Evolutionary conservation across 2,113 vertebrate species (phyloP).

Genomic region (Corythaixoides concolor): DNA sequence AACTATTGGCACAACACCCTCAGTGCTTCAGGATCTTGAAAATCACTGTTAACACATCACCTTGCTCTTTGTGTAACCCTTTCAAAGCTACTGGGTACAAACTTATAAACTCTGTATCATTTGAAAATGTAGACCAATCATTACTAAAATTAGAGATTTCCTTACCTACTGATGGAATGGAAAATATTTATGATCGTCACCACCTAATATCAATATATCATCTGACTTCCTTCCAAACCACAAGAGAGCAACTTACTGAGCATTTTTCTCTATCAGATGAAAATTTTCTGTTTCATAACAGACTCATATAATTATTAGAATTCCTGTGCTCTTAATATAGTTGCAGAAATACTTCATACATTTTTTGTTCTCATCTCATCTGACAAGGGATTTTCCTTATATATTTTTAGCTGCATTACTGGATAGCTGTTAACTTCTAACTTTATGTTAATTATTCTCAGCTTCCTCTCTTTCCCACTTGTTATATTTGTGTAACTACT

Average conservation of each 20-base stretch:
- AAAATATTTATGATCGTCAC: background rate
- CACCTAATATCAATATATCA: background rate
- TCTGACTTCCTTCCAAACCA: background rate
- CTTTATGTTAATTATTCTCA: background rate
- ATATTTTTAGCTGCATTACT: background rate
- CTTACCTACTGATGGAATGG: background rate
- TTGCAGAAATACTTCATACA: background rate
- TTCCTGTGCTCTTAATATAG: background rate
- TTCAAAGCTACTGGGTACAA: background rate
- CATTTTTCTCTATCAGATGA: background rate
- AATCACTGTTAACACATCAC: background rate
- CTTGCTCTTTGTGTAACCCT: background rate
- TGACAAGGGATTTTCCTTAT: background rate
- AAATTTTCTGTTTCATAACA: background rate
- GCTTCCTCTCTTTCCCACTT: background rate
- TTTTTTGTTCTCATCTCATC: background rate
- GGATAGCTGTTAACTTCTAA: background rate
- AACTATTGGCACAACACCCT: background rate
- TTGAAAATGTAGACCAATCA: background rate
- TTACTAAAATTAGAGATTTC: background rate
- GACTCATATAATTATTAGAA: background rate
- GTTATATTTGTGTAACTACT: background rate
- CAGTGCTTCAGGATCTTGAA: background rate
- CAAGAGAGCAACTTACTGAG: background rate
- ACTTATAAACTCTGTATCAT: background rate